These are phyloP conservation scores for Phalanger gymnotis DNA, from an alignment of 2,797 vertebrate genomes.

Conservation along the genomic window DNA sequence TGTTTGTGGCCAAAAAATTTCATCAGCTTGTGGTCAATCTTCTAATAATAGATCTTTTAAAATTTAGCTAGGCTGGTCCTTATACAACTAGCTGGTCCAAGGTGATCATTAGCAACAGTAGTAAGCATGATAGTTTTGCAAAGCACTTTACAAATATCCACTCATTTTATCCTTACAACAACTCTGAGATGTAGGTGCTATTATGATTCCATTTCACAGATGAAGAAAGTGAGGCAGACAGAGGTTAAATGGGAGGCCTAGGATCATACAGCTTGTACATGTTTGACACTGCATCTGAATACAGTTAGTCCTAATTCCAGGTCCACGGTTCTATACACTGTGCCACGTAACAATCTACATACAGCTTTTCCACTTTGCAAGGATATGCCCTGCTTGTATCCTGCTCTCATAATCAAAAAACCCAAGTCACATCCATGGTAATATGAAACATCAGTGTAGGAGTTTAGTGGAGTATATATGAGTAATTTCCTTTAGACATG, in stretches of 20 bases:
- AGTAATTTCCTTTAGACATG: not conserved
- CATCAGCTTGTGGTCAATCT: not conserved
- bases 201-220: not conserved
- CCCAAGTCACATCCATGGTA: not conserved
- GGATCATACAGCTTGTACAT: not conserved
- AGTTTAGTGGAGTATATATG: not conserved
- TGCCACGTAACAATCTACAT: not conserved
- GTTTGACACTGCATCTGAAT: no score
- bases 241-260: not conserved
- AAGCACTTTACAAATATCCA: not conserved
- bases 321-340: not conserved
- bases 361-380: not conserved
- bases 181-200: not conserved
- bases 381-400: not conserved
- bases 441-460: not conserved
- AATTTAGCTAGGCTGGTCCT: not conserved
- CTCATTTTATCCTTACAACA: not conserved
- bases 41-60: not conserved
- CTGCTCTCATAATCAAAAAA: not conserved
- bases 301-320: no score
- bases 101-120: not conserved
- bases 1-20: not conserved
- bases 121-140: not conserved
- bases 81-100: not conserved
- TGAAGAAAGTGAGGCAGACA: not conserved